phyloP scores from a whole-genome alignment of 2,888 invertebrate genomes.

The Agrotis ipsilon region DNA sequence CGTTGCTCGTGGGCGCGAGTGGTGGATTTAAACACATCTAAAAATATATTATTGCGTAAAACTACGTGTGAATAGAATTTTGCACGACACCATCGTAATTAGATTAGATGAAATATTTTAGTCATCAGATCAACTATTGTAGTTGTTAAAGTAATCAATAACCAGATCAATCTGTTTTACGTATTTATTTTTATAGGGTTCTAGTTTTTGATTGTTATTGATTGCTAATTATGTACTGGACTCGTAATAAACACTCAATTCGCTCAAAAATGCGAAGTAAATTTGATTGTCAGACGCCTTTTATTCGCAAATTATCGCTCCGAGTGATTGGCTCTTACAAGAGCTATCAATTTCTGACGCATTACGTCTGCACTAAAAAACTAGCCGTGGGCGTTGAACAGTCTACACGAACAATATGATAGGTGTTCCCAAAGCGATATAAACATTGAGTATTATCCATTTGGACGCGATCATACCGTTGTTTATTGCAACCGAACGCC shows the following conservation, averaged over 20 bases:
- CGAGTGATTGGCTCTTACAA: conserved; percentile 19
- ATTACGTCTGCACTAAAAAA: conserved; percentile 36
- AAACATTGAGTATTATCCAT: conserved; percentile 59
- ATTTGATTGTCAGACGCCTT: background rate
- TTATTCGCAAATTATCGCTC: conserved; percentile 32
- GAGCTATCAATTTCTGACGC: conserved; percentile 24
- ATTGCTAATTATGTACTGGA: conserved; percentile 1
- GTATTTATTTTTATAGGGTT: no score
- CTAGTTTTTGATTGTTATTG: no score
- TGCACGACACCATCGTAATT: conserved; percentile 44
- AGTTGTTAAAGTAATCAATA: no score
- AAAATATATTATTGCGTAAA: conserved; percentile 69
- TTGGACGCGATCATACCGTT: conserved; percentile 57
- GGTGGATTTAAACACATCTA: conserved; percentile 77
- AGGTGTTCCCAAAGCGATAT: conserved; percentile 60
- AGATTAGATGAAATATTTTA: conserved; percentile 4
- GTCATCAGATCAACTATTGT: background rate
- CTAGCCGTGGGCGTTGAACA: conserved; percentile 39
- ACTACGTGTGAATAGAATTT: conserved; percentile 59
- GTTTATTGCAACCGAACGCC: conserved; percentile 63
- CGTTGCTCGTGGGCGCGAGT: conserved; percentile 73
- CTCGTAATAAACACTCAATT: background rate
- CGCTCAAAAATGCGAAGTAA: background rate
- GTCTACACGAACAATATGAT: conserved; percentile 54
- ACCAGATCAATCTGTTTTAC: no score